phyloP scores from a whole-genome alignment of 2,888 invertebrate species.

The Diarsia rubi region DNA sequence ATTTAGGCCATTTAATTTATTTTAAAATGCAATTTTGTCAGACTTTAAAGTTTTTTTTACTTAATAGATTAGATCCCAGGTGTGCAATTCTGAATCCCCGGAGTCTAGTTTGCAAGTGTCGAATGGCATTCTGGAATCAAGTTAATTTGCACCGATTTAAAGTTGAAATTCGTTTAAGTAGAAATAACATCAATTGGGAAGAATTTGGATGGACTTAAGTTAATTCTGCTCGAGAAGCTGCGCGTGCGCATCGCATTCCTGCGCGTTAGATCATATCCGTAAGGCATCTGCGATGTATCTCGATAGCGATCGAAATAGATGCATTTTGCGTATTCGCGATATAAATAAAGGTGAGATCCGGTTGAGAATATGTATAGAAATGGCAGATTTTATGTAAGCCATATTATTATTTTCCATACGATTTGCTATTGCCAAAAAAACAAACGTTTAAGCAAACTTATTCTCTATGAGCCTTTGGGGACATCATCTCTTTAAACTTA shows the following conservation, averaged over 20 bases:
- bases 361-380: not conserved
- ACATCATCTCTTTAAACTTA: no score
- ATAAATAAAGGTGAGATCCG: constrained; percentile 3
- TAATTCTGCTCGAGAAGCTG: constrained; percentile 20
- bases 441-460: not conserved
- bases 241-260: constrained; percentile 59
- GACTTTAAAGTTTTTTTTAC: no score
- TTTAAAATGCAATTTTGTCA: no score
- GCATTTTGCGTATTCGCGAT: constrained; percentile 17
- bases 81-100: no score
- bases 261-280: constrained; percentile 60
- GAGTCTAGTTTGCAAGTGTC: no score
- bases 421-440: not conserved
- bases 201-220: not conserved
- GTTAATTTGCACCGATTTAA: not conserved
- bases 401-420: not conserved
- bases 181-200: not conserved
- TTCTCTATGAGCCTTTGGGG: not conserved
- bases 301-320: constrained; percentile 46
- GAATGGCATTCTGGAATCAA: not conserved
- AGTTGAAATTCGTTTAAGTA: not conserved
- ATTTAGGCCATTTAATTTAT: no score
- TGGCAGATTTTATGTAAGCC: not conserved
- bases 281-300: constrained; percentile 40
- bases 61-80: no score